phyloP scores from a whole-genome alignment of 2,113 vertebrate genomes.

The Ageneiosus marmoratus region DNA sequence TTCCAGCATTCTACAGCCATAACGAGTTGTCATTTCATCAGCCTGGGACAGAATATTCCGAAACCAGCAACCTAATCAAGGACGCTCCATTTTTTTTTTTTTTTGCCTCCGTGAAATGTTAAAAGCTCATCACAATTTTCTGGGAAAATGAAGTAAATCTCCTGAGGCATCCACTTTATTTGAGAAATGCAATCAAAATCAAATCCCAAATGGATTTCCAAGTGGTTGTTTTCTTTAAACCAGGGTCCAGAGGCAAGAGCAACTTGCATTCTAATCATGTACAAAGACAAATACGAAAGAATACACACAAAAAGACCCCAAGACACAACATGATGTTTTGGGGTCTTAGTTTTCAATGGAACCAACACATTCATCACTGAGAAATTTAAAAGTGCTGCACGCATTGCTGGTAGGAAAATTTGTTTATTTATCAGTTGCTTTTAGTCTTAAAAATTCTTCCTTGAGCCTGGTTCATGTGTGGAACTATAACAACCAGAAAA shows the following conservation, averaged over 20 bases:
- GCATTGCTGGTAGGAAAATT: too few relatives aligned
- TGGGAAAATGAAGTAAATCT: conserved; percentile 17
- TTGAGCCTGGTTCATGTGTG: too few relatives aligned
- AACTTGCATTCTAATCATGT: not conserved
- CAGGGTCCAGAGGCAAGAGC: conserved; percentile 7
- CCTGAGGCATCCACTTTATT: conserved; percentile 3
- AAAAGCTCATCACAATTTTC: conserved; percentile 9
- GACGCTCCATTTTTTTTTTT: not conserved
- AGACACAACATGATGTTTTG: not conserved
- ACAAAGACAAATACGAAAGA: not conserved
- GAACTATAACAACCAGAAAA: too few relatives aligned
- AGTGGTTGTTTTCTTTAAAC: conserved; percentile 15
- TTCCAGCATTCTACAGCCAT: conserved; percentile 2
- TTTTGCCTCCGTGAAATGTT: not conserved
- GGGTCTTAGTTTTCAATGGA: not conserved
- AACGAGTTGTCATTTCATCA: conserved; percentile 33
- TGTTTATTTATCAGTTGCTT: too few relatives aligned
- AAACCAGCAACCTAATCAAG: conserved; percentile 5
- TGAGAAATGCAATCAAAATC: conserved; percentile 6
- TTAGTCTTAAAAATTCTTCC: too few relatives aligned
- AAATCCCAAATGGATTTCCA: not conserved
- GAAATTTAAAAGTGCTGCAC: not conserved
- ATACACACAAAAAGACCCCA: not conserved
- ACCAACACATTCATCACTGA: not conserved
- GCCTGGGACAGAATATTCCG: not conserved